phyloP scores from a whole-genome alignment of 2,888 invertebrate species.

The Druceiella hillmani region DNA sequence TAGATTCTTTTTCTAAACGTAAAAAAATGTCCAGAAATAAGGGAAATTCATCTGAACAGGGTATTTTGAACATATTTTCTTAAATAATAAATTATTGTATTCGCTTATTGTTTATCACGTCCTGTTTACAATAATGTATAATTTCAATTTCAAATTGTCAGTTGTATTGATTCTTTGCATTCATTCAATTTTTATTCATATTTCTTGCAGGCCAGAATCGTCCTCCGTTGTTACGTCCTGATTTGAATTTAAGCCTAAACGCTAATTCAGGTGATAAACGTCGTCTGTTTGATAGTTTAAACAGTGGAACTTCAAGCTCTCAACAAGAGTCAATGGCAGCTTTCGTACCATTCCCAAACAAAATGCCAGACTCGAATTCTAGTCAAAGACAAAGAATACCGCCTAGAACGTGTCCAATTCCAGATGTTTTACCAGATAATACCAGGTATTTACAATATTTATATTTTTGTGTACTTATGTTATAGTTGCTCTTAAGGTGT shows the following conservation, averaged over 20 bases:
- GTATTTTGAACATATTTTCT: too few species aligned
- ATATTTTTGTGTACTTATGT: conserved; percentile 5
- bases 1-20: too few species aligned
- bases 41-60: too few species aligned
- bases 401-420: conserved; percentile 35
- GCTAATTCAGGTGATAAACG: conserved; percentile 46
- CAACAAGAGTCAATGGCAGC: conserved; percentile 39
- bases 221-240: conserved; percentile 41
- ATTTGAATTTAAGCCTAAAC: conserved; percentile 37
- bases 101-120: too few species aligned
- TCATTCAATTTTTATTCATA: too few species aligned
- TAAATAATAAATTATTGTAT: too few species aligned
- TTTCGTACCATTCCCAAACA: conserved; percentile 46
- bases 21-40: too few species aligned
- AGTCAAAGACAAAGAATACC: conserved; percentile 36
- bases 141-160: too few species aligned
- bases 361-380: conserved; percentile 25
- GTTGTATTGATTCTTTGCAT: too few species aligned
- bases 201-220: conserved; percentile 40
- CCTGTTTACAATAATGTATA: too few species aligned
- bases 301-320: conserved; percentile 42
- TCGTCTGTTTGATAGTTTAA: conserved; percentile 54
- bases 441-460: conserved; percentile 33
- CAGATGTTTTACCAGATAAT: conserved; percentile 47
- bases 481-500: conserved; percentile 2